Conservation (phyloP, 1,140 invertebrate species). For the Subanguina moxae region DNA sequence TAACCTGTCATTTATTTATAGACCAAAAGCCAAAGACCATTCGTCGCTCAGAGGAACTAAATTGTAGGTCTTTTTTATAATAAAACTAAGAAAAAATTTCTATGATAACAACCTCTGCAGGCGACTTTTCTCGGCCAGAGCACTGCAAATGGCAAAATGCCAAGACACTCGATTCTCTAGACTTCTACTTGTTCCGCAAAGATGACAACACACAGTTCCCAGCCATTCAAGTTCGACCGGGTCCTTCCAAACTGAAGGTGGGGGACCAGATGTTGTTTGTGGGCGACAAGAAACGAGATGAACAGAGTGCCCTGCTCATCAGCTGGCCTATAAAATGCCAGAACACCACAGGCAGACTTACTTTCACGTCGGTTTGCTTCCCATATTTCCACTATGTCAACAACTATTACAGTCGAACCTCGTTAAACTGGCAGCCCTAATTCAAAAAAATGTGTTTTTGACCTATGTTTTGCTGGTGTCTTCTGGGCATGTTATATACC, state of each 20-base stretch:
- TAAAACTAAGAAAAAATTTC: too few species aligned
- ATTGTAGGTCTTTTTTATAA: too few species aligned
- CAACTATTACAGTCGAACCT: too few species aligned
- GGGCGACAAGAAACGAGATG: conserved; percentile 44
- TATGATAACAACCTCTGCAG: too few species aligned
- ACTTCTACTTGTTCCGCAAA: conserved; percentile 55
- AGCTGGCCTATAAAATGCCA: conserved; percentile 28
- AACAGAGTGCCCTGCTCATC: conserved; percentile 49
- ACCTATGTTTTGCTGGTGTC: too few species aligned
- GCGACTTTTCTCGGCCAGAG: conserved; percentile 44
- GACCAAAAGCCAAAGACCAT: conserved; percentile 32
- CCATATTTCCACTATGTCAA: too few species aligned
- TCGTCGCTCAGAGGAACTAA: conserved; percentile 50
- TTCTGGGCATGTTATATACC: too few species aligned
- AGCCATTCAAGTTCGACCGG: conserved; percentile 48
- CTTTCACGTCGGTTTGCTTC: conserved; percentile 46
- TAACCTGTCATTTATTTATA: conserved; percentile 14
- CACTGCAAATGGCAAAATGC: conserved; percentile 52
- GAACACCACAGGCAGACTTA: conserved; percentile 48
- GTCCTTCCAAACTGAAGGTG: conserved; percentile 50
- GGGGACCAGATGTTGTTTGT: conserved; percentile 53
- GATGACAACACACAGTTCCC: conserved; percentile 53
- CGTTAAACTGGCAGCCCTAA: too few species aligned
- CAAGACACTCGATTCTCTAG: conserved; percentile 41
- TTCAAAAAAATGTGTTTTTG: too few species aligned